phyloP scores from a whole-genome alignment of 92 coral and sea anemone species.

The Galaxea fascicularis region DNA sequence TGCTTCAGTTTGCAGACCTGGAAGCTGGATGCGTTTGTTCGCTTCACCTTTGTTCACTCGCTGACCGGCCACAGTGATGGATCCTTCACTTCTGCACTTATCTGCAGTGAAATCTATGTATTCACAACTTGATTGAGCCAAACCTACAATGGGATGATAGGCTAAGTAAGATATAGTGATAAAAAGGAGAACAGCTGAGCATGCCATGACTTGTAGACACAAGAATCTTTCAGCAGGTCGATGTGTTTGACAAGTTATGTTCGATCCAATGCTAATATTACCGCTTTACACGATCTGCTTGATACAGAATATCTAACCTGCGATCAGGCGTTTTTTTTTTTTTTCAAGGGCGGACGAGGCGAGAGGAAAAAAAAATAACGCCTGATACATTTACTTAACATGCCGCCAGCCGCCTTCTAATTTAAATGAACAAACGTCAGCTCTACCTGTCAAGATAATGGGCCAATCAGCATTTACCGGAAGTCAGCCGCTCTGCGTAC shows the following conservation, averaged over 20 bases:
- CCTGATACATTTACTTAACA: too few species aligned
- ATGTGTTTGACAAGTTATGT: not conserved
- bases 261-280: not conserved
- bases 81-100: constrained; percentile 42
- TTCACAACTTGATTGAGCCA: constrained; percentile 12
- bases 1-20: constrained; percentile 30
- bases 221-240: not conserved
- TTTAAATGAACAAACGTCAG: too few species aligned
- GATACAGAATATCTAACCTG: not conserved
- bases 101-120: constrained; percentile 38
- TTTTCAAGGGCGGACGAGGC: too few species aligned
- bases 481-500: too few species aligned
- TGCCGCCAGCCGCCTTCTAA: too few species aligned
- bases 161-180: constrained; percentile 1
- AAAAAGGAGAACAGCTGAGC: not conserved
- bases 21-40: constrained; percentile 37
- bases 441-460: too few species aligned
- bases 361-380: too few species aligned
- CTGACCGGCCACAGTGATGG: constrained; percentile 36
- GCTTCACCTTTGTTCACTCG: constrained; percentile 17
- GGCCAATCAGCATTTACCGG: too few species aligned
- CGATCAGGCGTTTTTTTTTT: too few species aligned
- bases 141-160: not conserved
- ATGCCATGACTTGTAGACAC: constrained; percentile 9
- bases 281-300: not conserved